Percentiles rank a stretch among this genome's conserved stretches.
phyloP scores from a whole-genome alignment of 2,113 vertebrate genomes.

The Salvator merianae region DNA sequence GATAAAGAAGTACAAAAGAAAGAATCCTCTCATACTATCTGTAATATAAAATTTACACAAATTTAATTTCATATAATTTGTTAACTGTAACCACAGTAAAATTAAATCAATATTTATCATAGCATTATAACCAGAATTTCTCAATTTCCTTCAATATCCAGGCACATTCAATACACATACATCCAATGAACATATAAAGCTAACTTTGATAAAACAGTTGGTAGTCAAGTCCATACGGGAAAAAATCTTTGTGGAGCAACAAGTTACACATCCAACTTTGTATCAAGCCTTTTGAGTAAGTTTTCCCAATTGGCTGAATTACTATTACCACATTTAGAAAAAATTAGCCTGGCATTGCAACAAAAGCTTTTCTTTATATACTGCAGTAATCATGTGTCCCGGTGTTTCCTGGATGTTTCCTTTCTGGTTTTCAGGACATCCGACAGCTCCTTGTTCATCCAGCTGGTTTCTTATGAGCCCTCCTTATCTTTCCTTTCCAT shows the following conservation, averaged over 20 bases:
- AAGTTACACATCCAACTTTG: neutral
- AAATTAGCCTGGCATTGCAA: neutral
- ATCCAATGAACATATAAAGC: neutral
- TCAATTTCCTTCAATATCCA: neutral
- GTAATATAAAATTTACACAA: too few species aligned
- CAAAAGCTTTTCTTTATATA: constrained; percentile 9
- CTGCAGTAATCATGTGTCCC: constrained; percentile 12
- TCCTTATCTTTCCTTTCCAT: constrained; percentile 36
- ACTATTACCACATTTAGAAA: neutral
- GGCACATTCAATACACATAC: neutral
- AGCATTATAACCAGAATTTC: neutral
- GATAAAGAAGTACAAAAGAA: too few species aligned
- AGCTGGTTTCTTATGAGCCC: constrained; percentile 20
- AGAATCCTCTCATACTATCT: too few species aligned
- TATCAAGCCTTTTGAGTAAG: neutral
- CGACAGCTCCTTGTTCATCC: constrained; percentile 35
- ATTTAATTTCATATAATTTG: too few species aligned
- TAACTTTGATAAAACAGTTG: neutral
- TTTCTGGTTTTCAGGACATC: constrained; percentile 36
- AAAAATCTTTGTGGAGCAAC: neutral
- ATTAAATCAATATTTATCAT: too few species aligned
- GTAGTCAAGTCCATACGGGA: neutral
- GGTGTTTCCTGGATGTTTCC: constrained; percentile 28
- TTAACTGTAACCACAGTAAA: too few species aligned
- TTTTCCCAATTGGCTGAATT: neutral